Base-by-base conservation (phyloP, 2,113 vertebrate genomes). In the Thamnaconus septentrionalis region DNA sequence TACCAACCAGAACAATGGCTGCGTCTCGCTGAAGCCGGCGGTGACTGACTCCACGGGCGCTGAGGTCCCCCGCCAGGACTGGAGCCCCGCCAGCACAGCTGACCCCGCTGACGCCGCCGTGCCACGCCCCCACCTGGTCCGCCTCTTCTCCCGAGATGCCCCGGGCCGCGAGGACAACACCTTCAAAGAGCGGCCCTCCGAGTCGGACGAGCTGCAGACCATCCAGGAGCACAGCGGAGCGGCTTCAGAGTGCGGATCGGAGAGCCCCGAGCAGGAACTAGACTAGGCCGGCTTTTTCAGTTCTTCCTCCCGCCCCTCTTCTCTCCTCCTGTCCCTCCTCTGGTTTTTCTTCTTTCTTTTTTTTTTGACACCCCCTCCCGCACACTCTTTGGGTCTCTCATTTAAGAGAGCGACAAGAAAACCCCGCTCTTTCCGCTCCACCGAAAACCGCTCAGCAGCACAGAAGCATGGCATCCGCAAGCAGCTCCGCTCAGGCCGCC, bases 141-240 rank as follows among this genome's bases (percentile, higher is more conserved):
- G 97, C 96, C 97, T 99, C 91, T 99, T 99, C 92, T 99, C 97
- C 93, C 96, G 97, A 93, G 97, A 99, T 94, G 97, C 97, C 81
- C 97, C 97, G 72, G 96, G 96, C 48, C 92, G 97, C 70, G 95
- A 98, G 89, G 97, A 99, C 94, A 99, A 99, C 95, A 99, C 97
- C 96, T 99, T 99, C 97, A 99, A 98, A 97, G 96, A 98, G 76
- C 94, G 97, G 91, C 94, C 97, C 86, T 99, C 96, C 0, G 96
- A 98, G 90, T 98, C 97, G 63, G 96, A 99, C 80, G 97, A 98
- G 92, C 94, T 98, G 74, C 95, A 99, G 93, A 96, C 96, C 94
- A 98, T 98, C 91, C 93, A 92, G 63, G 97, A 98, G 80, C 94
- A 98, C 94, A 92, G 91, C 80, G 90, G 91, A 89, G 87, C 92